Percentiles rank a stretch among this genome's conserved stretches.
phyloP scores from a whole-genome alignment of 2,797 vertebrate species.

The Xyrichtys novacula region DNA sequence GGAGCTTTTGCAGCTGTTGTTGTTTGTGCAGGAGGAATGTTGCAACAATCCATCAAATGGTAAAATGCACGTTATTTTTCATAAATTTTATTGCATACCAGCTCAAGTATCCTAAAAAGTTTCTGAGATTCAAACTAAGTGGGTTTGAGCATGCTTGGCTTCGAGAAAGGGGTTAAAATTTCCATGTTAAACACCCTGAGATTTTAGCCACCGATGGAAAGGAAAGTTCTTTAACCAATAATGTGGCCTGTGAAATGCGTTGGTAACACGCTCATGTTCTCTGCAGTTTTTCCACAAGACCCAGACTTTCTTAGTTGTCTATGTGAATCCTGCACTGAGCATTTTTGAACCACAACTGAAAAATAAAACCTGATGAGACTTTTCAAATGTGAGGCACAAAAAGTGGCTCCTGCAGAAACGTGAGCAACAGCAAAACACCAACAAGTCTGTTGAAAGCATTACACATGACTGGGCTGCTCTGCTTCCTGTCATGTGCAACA shows the following conservation, averaged over 20 bases:
- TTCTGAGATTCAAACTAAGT: background rate
- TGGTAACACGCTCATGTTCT: slow-evolving; percentile 32
- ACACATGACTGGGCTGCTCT: slow-evolving; percentile 25
- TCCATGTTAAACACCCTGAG: slow-evolving; percentile 15
- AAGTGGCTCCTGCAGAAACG: background rate
- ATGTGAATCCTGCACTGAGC: slow-evolving; percentile 14
- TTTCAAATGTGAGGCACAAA: background rate
- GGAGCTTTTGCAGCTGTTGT: too few relatives aligned
- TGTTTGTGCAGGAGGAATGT: too few relatives aligned
- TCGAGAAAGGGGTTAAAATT: background rate
- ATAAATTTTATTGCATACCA: too few relatives aligned
- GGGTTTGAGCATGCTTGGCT: slow-evolving; percentile 6
- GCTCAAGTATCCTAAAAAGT: too few relatives aligned
- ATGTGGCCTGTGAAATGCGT: slow-evolving; percentile 35
- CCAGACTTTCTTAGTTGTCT: slow-evolving; percentile 6
- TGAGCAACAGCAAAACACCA: slow-evolving; percentile 22
- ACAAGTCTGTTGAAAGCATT: slow-evolving; percentile 63
- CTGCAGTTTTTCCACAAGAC: slow-evolving; percentile 55
- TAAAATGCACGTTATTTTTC: too few relatives aligned
- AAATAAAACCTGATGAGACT: slow-evolving; percentile 13
- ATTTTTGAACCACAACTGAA: slow-evolving; percentile 21
- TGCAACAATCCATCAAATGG: too few relatives aligned
- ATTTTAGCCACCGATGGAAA: slow-evolving; percentile 29
- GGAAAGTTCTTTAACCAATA: slow-evolving; percentile 46
- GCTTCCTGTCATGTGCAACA: slow-evolving; percentile 81